Evolutionary conservation across 1,140 invertebrate genomes (phyloP).

Genomic region (Papilio dardanus): DNA sequence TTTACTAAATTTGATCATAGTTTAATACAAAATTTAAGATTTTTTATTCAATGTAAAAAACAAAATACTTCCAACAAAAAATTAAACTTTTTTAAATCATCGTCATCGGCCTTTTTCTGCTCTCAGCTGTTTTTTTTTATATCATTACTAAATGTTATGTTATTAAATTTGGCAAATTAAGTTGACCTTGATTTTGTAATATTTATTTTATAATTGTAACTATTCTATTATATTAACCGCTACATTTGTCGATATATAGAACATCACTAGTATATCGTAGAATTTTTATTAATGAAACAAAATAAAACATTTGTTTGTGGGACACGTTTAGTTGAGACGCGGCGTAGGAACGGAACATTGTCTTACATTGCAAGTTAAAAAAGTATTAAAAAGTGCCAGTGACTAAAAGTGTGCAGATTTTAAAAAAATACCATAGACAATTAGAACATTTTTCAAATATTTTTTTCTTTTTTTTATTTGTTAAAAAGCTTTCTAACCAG

Average conservation of each 20-base stretch:
- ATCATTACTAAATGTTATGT: too few relatives aligned
- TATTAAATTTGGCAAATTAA: too few relatives aligned
- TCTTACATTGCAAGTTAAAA: not conserved
- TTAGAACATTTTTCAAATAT: too few relatives aligned
- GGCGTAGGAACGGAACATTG: not conserved
- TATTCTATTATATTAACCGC: not conserved
- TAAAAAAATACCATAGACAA: not conserved
- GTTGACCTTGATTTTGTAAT: too few relatives aligned
- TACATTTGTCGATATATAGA: not conserved
- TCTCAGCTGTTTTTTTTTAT: too few relatives aligned
- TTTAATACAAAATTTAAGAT: too few relatives aligned
- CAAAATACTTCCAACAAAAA: too few relatives aligned
- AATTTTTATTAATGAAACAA: conserved; percentile 18
- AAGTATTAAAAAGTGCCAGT: not conserved
- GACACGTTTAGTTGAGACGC: conserved; percentile 11
- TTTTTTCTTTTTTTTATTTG: not conserved
- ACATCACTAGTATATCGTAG: conserved; percentile 33
- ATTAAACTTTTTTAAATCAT: too few relatives aligned
- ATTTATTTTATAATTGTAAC: too few relatives aligned
- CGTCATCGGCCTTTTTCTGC: too few relatives aligned
- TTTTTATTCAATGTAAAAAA: too few relatives aligned
- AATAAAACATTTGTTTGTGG: conserved; percentile 25
- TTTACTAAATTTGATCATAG: too few relatives aligned
- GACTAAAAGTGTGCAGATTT: not conserved
- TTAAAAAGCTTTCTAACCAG: not conserved